phyloP scores from a whole-genome alignment of 2,113 vertebrate species.

The Centrocercus urophasianus region DNA sequence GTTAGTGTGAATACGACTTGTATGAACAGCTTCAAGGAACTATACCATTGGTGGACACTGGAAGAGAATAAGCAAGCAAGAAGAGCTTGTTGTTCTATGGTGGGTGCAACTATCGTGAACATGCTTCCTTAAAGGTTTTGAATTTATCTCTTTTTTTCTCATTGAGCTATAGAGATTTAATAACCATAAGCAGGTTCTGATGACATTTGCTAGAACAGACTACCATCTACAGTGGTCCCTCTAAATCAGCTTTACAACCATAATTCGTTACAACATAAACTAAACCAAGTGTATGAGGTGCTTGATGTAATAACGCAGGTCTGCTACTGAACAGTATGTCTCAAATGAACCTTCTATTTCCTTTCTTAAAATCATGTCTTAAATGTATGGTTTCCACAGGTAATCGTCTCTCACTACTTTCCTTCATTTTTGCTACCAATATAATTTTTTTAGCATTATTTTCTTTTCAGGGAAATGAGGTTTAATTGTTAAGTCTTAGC shows the following conservation, averaged over 20 bases:
- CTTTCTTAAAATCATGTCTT: neutral
- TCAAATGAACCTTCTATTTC: neutral
- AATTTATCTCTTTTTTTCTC: neutral
- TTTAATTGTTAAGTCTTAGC: neutral
- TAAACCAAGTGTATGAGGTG: neutral
- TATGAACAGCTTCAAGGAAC: neutral
- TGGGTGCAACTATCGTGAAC: neutral
- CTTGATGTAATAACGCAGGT: neutral
- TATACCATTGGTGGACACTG: neutral
- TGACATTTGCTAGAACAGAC: neutral
- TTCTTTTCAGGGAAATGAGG: neutral
- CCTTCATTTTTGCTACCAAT: neutral
- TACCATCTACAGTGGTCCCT: neutral
- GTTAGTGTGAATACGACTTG: fast-evolving
- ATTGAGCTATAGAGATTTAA: neutral
- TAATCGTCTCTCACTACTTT: neutral
- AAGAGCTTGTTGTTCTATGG: neutral
- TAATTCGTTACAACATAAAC: neutral
- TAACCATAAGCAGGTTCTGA: neutral
- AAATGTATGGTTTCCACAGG: neutral
- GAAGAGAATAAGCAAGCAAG: neutral
- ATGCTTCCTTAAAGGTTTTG: neutral
- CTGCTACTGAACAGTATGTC: neutral
- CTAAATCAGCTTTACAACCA: neutral
- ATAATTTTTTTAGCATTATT: neutral